These are phyloP conservation scores for Rhagonycha lutea DNA, from an alignment of 2,888 invertebrate genomes.

Conservation along the genomic window DNA sequence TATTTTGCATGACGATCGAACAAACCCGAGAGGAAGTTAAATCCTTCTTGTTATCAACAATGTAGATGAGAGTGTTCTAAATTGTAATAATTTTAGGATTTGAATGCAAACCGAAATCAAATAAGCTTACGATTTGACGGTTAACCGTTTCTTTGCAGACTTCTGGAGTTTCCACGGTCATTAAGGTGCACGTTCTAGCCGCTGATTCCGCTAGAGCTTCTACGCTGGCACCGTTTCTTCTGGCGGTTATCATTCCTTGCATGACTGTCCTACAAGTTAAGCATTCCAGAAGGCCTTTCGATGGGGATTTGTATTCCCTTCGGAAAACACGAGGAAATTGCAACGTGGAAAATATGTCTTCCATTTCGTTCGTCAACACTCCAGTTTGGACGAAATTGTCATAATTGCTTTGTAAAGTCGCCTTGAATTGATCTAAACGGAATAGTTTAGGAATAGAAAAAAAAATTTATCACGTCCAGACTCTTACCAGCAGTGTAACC, in stretches of 20 bases:
- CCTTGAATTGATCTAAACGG: background rate
- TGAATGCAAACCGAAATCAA: background rate
- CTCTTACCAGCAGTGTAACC: too few relatives aligned
- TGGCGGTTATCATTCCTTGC: background rate
- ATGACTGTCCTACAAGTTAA: constrained; percentile 18
- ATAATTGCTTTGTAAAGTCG: constrained; percentile 14
- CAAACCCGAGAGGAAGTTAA: constrained; percentile 62
- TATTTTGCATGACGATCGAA: constrained; percentile 59
- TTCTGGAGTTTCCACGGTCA: constrained; percentile 61
- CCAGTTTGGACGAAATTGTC: constrained; percentile 34
- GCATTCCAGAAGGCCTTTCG: constrained; percentile 35
- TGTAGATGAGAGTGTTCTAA: constrained; percentile 66
- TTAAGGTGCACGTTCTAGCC: constrained; percentile 56
- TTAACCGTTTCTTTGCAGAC: constrained; percentile 66
- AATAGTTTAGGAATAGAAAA: too few relatives aligned
- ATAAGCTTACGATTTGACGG: constrained; percentile 61
- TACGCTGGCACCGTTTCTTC: background rate
- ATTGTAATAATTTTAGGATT: constrained; percentile 28
- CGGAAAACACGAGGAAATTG: constrained; percentile 36
- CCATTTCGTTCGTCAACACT: constrained; percentile 29
- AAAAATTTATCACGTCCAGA: too few relatives aligned
- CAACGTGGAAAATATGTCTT: constrained; percentile 23
- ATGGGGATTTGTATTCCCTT: constrained; percentile 6
- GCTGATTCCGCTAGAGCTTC: background rate
- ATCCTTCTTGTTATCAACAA: constrained; percentile 59